A percentile compares a stretch with the other conserved stretches of the same genome.
These are phyloP conservation scores for Semnornis frantzii DNA, from an alignment of 2,113 vertebrate species.

Conservation along the genomic window DNA sequence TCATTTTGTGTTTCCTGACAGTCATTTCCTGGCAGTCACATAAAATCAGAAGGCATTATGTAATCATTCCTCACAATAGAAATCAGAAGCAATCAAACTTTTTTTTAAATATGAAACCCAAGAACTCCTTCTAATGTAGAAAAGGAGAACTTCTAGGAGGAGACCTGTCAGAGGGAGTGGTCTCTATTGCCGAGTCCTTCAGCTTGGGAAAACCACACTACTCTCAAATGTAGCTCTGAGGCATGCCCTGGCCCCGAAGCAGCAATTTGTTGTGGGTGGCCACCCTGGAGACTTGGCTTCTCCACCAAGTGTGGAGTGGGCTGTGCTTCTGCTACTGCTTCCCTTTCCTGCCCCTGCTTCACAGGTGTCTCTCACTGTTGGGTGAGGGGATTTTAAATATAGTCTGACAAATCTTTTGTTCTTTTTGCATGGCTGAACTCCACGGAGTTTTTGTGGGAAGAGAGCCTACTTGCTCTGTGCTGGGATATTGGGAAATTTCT, in stretches of 20 bases:
- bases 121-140: background rate
- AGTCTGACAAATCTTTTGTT: background rate
- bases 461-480: background rate
- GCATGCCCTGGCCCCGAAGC: background rate
- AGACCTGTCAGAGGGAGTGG: background rate
- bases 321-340: background rate
- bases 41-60: background rate
- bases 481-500: background rate
- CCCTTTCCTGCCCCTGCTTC: background rate
- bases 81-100: background rate
- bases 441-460: background rate
- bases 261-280: background rate
- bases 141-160: background rate
- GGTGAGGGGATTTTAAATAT: background rate
- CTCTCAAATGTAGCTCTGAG: background rate
- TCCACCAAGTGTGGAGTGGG: accelerated
- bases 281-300: background rate
- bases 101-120: background rate
- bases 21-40: background rate
- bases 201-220: background rate
- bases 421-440: background rate
- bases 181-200: background rate
- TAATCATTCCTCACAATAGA: background rate
- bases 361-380: background rate
- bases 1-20: background rate